phyloP scores from a whole-genome alignment of 2,113 vertebrate genomes.

The Campylomormyrus numenius region DNA sequence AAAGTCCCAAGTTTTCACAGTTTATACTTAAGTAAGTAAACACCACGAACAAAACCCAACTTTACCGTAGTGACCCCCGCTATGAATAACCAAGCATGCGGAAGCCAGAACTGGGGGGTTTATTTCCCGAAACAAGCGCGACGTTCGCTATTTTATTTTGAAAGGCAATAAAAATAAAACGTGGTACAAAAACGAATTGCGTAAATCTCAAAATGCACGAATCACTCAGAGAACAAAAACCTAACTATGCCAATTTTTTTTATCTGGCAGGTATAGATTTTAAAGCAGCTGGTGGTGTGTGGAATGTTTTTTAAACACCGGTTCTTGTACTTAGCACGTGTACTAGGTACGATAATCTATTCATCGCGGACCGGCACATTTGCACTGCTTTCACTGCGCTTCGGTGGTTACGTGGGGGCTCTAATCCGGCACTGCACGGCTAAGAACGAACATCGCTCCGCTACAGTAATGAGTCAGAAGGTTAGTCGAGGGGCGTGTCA shows the following conservation, averaged over 20 bases:
- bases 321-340: background rate
- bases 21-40: background rate
- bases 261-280: background rate
- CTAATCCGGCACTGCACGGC: constrained; percentile 10
- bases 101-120: background rate
- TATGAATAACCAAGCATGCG: background rate
- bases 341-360: background rate
- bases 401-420: background rate
- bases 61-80: background rate
- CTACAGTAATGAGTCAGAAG: constrained; percentile 33
- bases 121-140: background rate
- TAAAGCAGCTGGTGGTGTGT: background rate
- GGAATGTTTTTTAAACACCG: background rate
- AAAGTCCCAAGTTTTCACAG: background rate
- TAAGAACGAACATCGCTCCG: constrained; percentile 28
- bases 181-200: background rate
- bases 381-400: background rate
- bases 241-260: background rate
- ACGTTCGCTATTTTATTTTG: background rate
- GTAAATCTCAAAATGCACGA: background rate
- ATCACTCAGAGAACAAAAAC: background rate
- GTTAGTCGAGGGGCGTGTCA: constrained; percentile 45
- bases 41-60: background rate
- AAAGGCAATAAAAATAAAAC: background rate
- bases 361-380: background rate